These are phyloP conservation scores for Hyles lineata DNA, from an alignment of 2,888 invertebrate genomes.

Conservation along the genomic window DNA sequence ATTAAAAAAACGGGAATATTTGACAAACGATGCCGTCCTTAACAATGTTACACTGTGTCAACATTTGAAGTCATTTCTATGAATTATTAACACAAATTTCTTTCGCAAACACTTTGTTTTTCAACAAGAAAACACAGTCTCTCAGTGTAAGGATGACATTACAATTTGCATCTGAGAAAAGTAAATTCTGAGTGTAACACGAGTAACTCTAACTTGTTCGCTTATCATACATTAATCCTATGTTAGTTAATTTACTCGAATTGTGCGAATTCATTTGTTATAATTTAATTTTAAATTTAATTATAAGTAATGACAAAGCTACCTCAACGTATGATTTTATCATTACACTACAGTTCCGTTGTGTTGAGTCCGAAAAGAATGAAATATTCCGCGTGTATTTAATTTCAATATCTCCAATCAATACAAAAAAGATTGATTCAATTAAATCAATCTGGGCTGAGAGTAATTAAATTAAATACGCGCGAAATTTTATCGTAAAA, in stretches of 20 bases:
- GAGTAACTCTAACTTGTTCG: conserved; percentile 30
- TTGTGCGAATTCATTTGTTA: conserved; percentile 76
- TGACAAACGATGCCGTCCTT: not conserved
- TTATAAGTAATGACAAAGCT: conserved; percentile 74
- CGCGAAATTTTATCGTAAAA: not conserved
- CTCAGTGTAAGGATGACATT: not conserved
- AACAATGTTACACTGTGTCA: not conserved
- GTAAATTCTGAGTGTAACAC: conserved; percentile 25
- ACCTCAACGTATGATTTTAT: conserved; percentile 64
- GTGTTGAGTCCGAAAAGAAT: not conserved
- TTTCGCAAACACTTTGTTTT: not conserved
- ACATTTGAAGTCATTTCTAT: not conserved
- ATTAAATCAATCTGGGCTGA: not conserved
- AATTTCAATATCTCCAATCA: not conserved
- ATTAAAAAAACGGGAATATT: conserved; percentile 13
- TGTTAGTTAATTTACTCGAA: conserved; percentile 77
- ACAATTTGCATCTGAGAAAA: not conserved
- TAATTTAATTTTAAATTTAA: conserved; percentile 60
- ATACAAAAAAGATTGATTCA: not conserved
- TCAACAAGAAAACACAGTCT: conserved; percentile 2
- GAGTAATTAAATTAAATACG: not conserved
- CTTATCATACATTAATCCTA: conserved; percentile 59
- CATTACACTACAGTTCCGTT: conserved; percentile 50
- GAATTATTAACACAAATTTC: not conserved
- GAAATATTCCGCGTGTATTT: not conserved